Base-by-base conservation (phyloP, 1,140 invertebrate species). In the Neomicropteryx cornuta region DNA sequence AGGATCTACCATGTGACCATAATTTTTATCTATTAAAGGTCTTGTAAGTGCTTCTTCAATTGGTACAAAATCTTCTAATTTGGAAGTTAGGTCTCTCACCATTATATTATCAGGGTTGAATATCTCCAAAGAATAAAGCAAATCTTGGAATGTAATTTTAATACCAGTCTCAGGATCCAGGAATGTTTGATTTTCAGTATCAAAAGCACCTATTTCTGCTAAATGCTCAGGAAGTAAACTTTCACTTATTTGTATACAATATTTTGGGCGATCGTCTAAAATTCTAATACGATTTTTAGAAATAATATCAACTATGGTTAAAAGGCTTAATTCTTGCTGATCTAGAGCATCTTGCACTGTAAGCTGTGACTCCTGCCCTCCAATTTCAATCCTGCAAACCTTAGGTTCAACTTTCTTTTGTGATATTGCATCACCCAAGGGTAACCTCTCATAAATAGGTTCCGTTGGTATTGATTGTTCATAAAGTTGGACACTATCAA, bases 1-100 rank as follows among this genome's bases (percentile, higher is more conserved):
- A 6, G 79, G 77, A 68, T 94, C 83, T 3, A 89, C 76, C 74
- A 91, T 82, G 47, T 85, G 73, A 5, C 87, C 87, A 1, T 76
- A 73, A 39, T 77, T 74, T 53, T 75, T 73, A 60, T 92, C 81
- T 34, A 93, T 72, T 14, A 90, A 55, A 2, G 78, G 77, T 44
- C 72, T 69, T 35, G 79, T 71, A 16, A 93, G 69, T 4, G 87
- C 87, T 53, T 81, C 75, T 38, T 76, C 65, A n/a, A 91, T 60
- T 2, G 79, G 62, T 32, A 90, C 67, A 51, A 76, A 84, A 49
- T 68, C 71, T 17, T 79, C 73, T 8, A 68, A 68, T 56, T 75
- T 76, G 38, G 72, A 71, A 40, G 73, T 71, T 43, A 81, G 60
- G 64, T 92, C 81, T 63, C 85, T 84, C 0, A 95, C 82, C 40